A percentile compares a stretch with the other conserved stretches of the same genome.
phyloP scores from a whole-genome alignment of 2,113 vertebrate species.

The Parus major region DNA sequence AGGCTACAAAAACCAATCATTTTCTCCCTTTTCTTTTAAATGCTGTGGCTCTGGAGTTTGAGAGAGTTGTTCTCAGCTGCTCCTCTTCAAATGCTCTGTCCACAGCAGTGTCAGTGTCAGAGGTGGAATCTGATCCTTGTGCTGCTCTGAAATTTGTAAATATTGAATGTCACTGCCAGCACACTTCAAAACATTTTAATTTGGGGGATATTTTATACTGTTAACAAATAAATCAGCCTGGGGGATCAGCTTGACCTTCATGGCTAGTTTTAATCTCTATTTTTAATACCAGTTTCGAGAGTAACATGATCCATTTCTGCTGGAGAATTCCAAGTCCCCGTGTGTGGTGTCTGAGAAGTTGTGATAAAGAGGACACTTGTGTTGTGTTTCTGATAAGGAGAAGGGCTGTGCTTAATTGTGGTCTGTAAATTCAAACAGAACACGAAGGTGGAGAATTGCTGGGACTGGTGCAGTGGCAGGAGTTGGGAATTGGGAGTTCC shows the following conservation, averaged over 20 bases:
- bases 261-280: neutral
- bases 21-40: neutral
- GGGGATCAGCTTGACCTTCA: neutral
- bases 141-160: neutral
- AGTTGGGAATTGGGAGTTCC: neutral
- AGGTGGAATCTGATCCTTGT: rapidly evolving
- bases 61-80: neutral
- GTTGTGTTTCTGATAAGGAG: neutral
- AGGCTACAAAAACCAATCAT: neutral
- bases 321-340: neutral
- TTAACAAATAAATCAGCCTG: neutral
- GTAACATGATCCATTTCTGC: rapidly evolving
- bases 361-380: neutral
- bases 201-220: neutral
- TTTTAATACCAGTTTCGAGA: neutral
- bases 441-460: neutral
- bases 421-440: neutral
- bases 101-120: neutral
- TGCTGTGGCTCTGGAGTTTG: neutral
- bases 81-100: neutral
- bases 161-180: neutral
- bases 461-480: neutral
- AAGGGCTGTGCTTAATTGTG: neutral
- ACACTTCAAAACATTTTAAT: neutral
- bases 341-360: neutral